These are phyloP conservation scores for Corythornis madagascariensis DNA, from an alignment of 2,113 vertebrate genomes.

Conservation along the genomic window DNA sequence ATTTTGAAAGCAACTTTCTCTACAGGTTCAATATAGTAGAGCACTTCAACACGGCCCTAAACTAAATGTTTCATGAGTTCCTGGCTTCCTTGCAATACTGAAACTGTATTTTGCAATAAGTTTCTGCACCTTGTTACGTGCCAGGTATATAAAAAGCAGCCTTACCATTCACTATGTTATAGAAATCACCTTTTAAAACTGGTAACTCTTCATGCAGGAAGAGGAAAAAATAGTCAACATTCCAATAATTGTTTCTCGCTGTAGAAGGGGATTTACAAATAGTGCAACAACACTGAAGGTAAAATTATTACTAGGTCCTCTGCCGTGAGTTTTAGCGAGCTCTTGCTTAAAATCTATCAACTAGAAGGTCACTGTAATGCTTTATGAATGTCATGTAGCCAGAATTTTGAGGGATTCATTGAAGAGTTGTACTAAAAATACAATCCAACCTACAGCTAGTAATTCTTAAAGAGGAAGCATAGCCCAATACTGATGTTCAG, in stretches of 20 bases:
- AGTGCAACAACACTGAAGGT: not conserved
- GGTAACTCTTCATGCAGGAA: constrained; percentile 23
- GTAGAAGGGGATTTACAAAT: constrained; percentile 9
- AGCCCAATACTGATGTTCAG: not conserved
- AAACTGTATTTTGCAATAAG: not conserved
- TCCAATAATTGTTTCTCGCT: not conserved
- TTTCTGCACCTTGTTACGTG: not conserved
- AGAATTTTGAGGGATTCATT: not conserved
- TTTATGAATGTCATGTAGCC: not conserved
- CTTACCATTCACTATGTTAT: not conserved
- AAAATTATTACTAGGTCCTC: constrained; percentile 29
- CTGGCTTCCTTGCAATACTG: not conserved
- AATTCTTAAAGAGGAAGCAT: not conserved
- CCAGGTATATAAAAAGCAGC: not conserved
- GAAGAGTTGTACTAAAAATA: not conserved
- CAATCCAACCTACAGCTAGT: not conserved
- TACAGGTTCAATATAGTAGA: not conserved
- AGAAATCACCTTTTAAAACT: not conserved
- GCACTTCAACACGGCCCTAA: not conserved
- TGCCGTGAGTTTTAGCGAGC: not conserved
- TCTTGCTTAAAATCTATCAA: constrained; percentile 34
- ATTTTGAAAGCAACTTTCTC: not conserved
- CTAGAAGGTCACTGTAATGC: not conserved
- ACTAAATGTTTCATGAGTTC: constrained; percentile 8
- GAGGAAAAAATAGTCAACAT: not conserved